These are phyloP conservation scores for Geophilus truncorum DNA, from an alignment of 2,888 invertebrate genomes.

Conservation along the genomic window DNA sequence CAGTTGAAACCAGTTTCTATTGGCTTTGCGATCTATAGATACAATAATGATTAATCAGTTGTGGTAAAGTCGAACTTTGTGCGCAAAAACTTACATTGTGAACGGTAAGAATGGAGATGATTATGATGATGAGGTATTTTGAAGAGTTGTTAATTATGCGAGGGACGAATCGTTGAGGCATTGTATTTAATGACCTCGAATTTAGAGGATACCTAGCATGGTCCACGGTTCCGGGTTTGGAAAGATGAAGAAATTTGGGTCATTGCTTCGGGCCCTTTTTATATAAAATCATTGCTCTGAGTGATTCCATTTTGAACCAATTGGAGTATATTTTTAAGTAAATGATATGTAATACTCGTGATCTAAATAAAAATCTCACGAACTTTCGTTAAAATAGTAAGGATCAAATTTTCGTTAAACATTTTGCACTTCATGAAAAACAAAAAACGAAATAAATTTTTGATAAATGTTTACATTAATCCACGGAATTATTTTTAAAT, in stretches of 20 bases:
- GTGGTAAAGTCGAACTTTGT: neutral
- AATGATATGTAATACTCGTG: too few species aligned
- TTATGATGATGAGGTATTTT: neutral
- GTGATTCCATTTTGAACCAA: neutral
- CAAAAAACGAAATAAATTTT: too few species aligned
- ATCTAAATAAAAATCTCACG: too few species aligned
- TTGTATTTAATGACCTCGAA: neutral
- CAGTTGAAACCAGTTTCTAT: neutral
- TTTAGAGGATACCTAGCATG: neutral
- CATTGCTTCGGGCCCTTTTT: neutral
- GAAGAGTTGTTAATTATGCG: neutral
- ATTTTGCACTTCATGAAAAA: too few species aligned
- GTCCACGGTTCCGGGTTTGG: neutral
- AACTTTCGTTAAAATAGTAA: too few species aligned
- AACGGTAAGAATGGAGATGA: neutral
- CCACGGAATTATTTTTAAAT: too few species aligned
- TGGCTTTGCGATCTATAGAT: neutral
- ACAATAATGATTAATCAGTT: neutral
- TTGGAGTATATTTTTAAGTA: too few species aligned
- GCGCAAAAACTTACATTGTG: neutral
- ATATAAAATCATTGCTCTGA: neutral
- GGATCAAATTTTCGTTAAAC: too few species aligned
- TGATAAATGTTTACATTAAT: too few species aligned
- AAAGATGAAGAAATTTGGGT: neutral
- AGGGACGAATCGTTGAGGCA: neutral